Evolutionary conservation across 2,113 vertebrate genomes (phyloP).

Genomic region (Callorhinus ursinus): DNA sequence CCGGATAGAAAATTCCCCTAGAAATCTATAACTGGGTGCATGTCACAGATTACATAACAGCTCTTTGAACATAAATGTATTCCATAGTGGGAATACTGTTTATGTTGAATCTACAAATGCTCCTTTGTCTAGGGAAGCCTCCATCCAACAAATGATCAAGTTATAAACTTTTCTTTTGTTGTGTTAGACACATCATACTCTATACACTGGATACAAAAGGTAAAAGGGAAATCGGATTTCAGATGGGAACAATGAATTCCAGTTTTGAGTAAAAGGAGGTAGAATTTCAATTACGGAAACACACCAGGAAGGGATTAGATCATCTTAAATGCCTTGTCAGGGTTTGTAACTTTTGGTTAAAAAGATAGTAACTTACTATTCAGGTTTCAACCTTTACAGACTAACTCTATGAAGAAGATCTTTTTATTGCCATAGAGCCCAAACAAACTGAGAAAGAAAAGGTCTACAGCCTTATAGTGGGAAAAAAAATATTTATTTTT

Average conservation of each 20-base stretch:
- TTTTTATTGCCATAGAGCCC: background rate
- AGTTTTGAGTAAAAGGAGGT: background rate
- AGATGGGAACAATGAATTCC: background rate
- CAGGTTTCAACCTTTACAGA: slow-evolving; percentile 6
- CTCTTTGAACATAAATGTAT: background rate
- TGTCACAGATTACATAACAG: background rate
- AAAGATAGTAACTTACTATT: background rate
- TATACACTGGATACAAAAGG: background rate
- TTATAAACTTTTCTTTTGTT: slow-evolving; percentile 3
- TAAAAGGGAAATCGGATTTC: background rate
- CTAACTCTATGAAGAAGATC: background rate
- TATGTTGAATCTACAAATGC: background rate
- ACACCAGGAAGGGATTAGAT: background rate
- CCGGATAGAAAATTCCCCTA: background rate
- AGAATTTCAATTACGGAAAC: slow-evolving; percentile 9
- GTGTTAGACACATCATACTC: background rate
- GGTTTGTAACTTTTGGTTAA: background rate
- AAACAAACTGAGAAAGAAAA: slow-evolving; percentile 51
- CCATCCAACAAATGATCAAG: background rate
- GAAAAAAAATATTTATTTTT: slow-evolving; percentile 5
- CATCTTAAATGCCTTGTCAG: background rate
- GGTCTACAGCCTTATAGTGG: background rate
- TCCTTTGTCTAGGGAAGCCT: slow-evolving; percentile 1
- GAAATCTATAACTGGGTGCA: background rate
- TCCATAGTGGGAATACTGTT: background rate